Percentiles rank a stretch among this genome's conserved stretches.
Evolutionary conservation across 2,888 invertebrate species (phyloP).

Genomic region (Ferdinandea cuprea): DNA sequence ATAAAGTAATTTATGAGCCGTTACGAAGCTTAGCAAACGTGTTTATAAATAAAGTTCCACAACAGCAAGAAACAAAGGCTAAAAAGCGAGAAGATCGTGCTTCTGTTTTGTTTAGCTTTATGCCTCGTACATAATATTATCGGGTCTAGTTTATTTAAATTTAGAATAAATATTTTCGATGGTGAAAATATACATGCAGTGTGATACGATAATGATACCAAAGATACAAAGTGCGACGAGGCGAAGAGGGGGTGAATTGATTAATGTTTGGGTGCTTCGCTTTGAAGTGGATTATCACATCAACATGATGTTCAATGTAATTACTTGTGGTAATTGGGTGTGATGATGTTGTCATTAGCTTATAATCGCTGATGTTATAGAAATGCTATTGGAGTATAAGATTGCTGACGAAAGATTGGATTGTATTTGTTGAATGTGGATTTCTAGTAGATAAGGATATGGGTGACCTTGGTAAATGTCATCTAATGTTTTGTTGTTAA

Average conservation of each 20-base stretch:
- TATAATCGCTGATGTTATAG: background rate
- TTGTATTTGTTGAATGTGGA: too few species aligned
- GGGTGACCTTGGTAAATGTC: too few species aligned
- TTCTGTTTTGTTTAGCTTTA: constrained; percentile 9
- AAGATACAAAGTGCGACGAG: background rate
- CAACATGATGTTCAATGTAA: constrained; percentile 33
- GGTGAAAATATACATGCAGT: background rate
- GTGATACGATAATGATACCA: background rate
- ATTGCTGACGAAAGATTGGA: background rate
- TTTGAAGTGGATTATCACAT: constrained; percentile 51
- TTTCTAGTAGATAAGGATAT: too few species aligned
- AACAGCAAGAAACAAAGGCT: background rate
- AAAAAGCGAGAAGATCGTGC: constrained; percentile 17
- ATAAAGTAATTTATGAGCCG: background rate
- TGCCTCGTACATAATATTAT: constrained; percentile 11
- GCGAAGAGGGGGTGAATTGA: constrained; percentile 6
- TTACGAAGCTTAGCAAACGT: constrained; percentile 24
- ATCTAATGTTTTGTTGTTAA: too few species aligned
- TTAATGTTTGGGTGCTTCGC: constrained; percentile 29
- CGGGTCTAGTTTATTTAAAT: constrained; percentile 15
- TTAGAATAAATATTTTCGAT: background rate
- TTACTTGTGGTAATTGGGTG: constrained; percentile 12
- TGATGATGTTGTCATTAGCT: background rate
- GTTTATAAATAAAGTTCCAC: constrained; percentile 29
- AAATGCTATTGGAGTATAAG: background rate